phyloP scores from a whole-genome alignment of 2,888 invertebrate genomes.

The Anticlea derivata region DNA sequence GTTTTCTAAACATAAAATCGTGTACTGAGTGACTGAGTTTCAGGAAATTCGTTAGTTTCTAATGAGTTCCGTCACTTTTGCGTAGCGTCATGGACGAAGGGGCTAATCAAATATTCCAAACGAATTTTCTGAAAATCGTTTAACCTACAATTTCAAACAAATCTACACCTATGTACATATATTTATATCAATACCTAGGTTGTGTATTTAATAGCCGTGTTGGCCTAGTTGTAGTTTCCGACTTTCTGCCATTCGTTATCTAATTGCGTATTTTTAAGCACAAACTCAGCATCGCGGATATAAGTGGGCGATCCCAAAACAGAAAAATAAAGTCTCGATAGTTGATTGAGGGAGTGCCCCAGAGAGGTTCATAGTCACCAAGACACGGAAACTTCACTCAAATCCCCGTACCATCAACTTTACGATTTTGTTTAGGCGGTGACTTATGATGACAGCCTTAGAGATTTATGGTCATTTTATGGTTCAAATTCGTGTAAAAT shows the following conservation, averaged over 20 bases:
- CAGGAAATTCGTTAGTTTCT: too few species aligned
- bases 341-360: slow-evolving; percentile 36
- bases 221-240: background rate
- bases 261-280: slow-evolving; percentile 53
- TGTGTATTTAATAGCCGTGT: too few species aligned
- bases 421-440: too few species aligned
- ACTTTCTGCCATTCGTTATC: slow-evolving; percentile 4
- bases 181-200: too few species aligned
- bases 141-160: background rate
- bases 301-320: slow-evolving; percentile 59
- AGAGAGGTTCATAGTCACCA: slow-evolving; percentile 1
- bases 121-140: background rate
- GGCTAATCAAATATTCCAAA: background rate
- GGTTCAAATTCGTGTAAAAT: too few species aligned
- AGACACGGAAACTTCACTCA: background rate
- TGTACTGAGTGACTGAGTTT: too few species aligned
- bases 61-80: too few species aligned
- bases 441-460: too few species aligned
- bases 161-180: background rate
- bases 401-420: too few species aligned
- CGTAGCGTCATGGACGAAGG: too few species aligned
- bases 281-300: slow-evolving; percentile 45
- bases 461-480: too few species aligned
- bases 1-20: too few species aligned
- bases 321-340: slow-evolving; percentile 59